phyloP scores from a whole-genome alignment of 2,113 vertebrate genomes.

The Ammodytes dubius region DNA sequence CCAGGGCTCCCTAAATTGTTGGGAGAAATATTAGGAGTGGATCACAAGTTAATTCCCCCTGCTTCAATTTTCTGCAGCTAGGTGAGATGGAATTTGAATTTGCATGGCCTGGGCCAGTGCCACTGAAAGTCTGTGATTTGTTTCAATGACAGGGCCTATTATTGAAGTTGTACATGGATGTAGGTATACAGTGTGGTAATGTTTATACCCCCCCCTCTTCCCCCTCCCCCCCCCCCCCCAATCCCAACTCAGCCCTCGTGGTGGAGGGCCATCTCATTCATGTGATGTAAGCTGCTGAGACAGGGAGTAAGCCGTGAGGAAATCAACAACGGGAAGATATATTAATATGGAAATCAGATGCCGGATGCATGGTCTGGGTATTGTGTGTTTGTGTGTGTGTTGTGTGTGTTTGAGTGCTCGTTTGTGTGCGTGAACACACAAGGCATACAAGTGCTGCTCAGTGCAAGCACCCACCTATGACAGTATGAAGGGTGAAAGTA shows the following conservation, averaged over 20 bases:
- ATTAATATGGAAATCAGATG: constrained; percentile 71
- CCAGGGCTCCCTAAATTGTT: constrained; percentile 69
- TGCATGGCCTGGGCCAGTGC: constrained; percentile 62
- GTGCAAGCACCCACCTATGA: constrained; percentile 13
- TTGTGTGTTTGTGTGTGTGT: not conserved
- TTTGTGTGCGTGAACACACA: not conserved
- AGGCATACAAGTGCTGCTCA: not conserved
- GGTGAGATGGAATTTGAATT: constrained; percentile 81
- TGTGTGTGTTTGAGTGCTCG: constrained; percentile 8
- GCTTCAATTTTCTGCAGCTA: constrained; percentile 71
- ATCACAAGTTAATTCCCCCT: constrained; percentile 79
- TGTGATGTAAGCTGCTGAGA: constrained; percentile 68
- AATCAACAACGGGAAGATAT: constrained; percentile 48
- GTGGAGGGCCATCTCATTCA: constrained; percentile 60
- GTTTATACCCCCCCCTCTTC: constrained; percentile 20
- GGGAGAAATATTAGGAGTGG: constrained; percentile 76
- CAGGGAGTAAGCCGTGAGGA: constrained; percentile 57
- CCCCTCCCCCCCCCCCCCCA: no score
- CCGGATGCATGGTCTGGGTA: constrained; percentile 19
- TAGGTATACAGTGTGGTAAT: constrained; percentile 78
- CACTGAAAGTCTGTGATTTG: constrained; percentile 76
- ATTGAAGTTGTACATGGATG: constrained; percentile 77
- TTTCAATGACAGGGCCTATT: constrained; percentile 79
- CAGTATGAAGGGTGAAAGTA: constrained; percentile 30
- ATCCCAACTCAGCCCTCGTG: constrained; percentile 38